Conservation (phyloP, 2,797 vertebrate genomes). For the Loriculus beryllinus region DNA sequence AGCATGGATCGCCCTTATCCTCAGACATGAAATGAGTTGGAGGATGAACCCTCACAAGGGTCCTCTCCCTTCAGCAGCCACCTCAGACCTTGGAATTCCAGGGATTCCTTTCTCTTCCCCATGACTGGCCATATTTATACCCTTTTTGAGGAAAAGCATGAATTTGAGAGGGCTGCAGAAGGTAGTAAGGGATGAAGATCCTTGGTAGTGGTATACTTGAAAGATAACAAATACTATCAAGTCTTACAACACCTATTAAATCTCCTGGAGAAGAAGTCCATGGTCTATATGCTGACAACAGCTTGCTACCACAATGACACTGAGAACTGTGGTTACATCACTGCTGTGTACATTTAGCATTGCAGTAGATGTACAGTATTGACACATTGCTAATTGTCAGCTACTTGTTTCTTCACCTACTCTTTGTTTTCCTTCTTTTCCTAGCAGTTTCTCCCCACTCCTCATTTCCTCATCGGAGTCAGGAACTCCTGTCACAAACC, state of each 20-base stretch:
- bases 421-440: background rate
- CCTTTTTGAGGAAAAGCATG: background rate
- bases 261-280: background rate
- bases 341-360: background rate
- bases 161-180: background rate
- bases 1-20: accelerated
- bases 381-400: background rate
- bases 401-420: background rate
- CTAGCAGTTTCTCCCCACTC: background rate
- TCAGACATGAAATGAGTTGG: background rate
- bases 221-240: background rate
- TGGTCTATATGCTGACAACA: background rate
- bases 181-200: background rate
- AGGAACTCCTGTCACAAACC: background rate
- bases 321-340: background rate
- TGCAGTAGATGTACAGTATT: background rate
- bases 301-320: background rate
- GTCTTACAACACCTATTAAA: background rate
- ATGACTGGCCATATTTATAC: background rate
- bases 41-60: background rate
- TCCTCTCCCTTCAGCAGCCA: background rate
- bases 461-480: background rate
- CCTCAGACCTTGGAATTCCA: background rate
- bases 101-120: accelerated
- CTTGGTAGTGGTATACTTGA: accelerated